Conservation (phyloP, 1,140 invertebrate species). For the Pteromalus puparum region DNA sequence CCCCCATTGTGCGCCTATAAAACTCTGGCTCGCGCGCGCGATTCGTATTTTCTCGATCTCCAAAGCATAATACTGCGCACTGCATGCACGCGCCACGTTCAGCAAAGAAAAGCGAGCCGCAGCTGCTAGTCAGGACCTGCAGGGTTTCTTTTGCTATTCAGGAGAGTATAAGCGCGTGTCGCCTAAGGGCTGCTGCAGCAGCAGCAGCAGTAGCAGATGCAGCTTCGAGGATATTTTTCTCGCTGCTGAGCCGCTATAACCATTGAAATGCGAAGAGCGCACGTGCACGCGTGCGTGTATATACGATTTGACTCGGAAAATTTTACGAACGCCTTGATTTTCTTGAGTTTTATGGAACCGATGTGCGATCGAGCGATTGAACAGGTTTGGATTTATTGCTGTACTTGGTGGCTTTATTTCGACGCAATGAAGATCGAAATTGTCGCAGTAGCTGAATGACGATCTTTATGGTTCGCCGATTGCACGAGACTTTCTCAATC, state of each 20-base stretch:
- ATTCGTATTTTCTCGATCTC: background rate
- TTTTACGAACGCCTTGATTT: background rate
- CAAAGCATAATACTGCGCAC: background rate
- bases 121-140: constrained; percentile 29
- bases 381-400: background rate
- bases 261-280: background rate
- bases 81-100: background rate
- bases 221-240: background rate
- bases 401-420: background rate
- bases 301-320: constrained; percentile 22
- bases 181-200: background rate
- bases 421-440: background rate
- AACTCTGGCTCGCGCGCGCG: background rate
- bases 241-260: background rate
- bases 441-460: background rate
- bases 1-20: constrained; percentile 36
- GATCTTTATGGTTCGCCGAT: background rate
- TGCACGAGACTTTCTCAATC: background rate
- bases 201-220: background rate
- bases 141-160: constrained; percentile 41
- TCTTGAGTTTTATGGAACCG: background rate
- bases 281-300: background rate
- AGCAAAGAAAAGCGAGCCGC: background rate
- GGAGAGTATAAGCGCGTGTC: constrained; percentile 19
- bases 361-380: background rate